Base-by-base conservation (phyloP, 2,113 vertebrate species). In the Poeciliopsis occidentalis region DNA sequence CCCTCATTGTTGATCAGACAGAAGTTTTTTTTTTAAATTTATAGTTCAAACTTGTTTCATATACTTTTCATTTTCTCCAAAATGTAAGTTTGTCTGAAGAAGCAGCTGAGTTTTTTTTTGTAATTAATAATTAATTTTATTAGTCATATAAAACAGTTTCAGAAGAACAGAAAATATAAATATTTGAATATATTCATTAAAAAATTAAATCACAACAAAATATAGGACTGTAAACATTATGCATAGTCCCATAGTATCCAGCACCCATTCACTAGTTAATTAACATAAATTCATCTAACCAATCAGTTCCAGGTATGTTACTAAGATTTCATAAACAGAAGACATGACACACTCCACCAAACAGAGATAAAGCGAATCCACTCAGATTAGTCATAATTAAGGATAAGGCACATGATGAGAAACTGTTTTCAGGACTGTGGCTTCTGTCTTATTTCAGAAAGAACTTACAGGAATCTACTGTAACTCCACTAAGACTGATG, bases 341-440 rank as follows among this genome's bases (percentile, higher is more conserved):
- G 19, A 10, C 7, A 10, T 54, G 22, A 24, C 7, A 54, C 7
- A n/a, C 22, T 57, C 8, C 22, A 57, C 10, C 0, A 0, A 54
- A 54, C 24, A 57, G 8, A 54, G 19, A 19, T 54, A n/a, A 57
- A 57, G 51, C 6, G 19, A 57, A 57, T 47, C 44, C 51, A n/a
- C 22, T 57, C 24, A 57, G 22, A 54, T 22, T 8, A 29, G 12
- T 63, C 27, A 29, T 64, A 8, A 8, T 32, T 22, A 24, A 65
- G 37, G 51, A 74, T 75, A 90, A 92, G 90, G 90, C 90, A 92
- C 84, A 17, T 19, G 12, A 44, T 15, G 15, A 41, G 39, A 44
- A 47, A 47, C 44, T 47, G 44, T 47, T 13, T 44, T 47, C 13
- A 57, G 15, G 5, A 4, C 13, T 47, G 13, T 17, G 17, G 44